Evolutionary conservation across 2,797 vertebrate genomes (phyloP).

Genomic region (Danio aesculapii): DNA sequence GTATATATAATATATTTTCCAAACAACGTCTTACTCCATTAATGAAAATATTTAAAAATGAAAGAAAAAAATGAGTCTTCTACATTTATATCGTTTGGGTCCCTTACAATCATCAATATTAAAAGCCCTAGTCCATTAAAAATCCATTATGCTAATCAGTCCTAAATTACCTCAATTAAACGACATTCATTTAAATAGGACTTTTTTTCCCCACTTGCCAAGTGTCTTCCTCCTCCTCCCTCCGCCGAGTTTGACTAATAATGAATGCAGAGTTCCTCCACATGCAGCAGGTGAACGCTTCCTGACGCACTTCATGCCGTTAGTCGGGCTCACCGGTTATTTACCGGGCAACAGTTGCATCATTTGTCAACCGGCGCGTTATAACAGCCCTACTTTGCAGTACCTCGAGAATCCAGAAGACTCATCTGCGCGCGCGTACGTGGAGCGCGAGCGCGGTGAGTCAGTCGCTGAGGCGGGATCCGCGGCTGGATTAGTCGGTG

Average conservation of each 20-base stretch:
- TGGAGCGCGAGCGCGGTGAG: conserved; percentile 11
- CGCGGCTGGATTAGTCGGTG: conserved; percentile 39
- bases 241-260: not conserved
- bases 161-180: not conserved
- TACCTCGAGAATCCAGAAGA: not conserved
- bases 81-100: too few species aligned
- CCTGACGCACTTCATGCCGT: conserved; percentile 17
- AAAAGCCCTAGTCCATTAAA: too few species aligned
- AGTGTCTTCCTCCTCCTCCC: not conserved
- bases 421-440: conserved; percentile 4
- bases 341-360: conserved; percentile 6
- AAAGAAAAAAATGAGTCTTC: too few species aligned
- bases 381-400: conserved; percentile 2
- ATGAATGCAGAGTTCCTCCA: conserved; percentile 8
- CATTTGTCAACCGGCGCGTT: conserved; percentile 6
- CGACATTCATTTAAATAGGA: not conserved
- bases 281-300: conserved; percentile 1
- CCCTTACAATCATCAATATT: too few species aligned
- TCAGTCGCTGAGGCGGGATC: not conserved
- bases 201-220: not conserved
- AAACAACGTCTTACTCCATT: too few species aligned
- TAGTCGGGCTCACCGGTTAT: not conserved
- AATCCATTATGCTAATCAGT: not conserved
- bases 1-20: too few species aligned
- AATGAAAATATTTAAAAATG: too few species aligned